These are phyloP conservation scores for Drosophila stalkeri DNA, from an alignment of 2,888 invertebrate species.

Conservation along the genomic window DNA sequence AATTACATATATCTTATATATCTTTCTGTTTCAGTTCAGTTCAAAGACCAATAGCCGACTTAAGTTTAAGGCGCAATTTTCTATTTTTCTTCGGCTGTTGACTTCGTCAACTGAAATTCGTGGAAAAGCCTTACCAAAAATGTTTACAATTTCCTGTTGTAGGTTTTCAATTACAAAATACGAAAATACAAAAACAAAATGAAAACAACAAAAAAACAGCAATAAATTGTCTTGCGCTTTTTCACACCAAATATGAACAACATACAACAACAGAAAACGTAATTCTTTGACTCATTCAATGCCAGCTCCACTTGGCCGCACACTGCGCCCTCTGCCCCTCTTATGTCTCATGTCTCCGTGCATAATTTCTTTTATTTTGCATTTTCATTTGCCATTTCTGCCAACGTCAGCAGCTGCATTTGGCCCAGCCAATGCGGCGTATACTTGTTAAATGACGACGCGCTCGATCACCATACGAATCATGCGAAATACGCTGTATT, in stretches of 20 bases:
- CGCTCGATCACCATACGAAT: conserved; percentile 33
- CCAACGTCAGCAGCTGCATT: conserved; percentile 48
- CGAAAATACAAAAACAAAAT: conserved; percentile 2
- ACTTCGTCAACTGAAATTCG: conserved; percentile 52
- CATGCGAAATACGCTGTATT: background rate
- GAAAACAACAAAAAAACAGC: conserved; percentile 9
- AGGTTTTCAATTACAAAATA: conserved; percentile 60
- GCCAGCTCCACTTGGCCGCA: conserved; percentile 8
- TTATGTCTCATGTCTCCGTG: background rate
- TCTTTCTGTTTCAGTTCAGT: conserved; percentile 22
- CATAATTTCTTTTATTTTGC: conserved; percentile 4
- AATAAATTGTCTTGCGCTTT: conserved; percentile 48
- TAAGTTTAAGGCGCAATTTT: conserved; percentile 38
- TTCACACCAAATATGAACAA: conserved; percentile 66
- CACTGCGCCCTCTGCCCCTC: too few species aligned
- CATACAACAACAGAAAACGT: conserved; percentile 12
- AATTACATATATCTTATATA: background rate
- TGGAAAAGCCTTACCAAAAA: conserved; percentile 54
- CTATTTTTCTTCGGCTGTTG: conserved; percentile 55
- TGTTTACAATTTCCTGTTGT: conserved; percentile 73
- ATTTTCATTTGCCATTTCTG: conserved; percentile 15
- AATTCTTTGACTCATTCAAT: conserved; percentile 66
- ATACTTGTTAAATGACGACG: conserved; percentile 59
- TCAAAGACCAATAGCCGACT: conserved; percentile 50
- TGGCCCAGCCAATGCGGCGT: conserved; percentile 60